Evolutionary conservation across 2,797 vertebrate species (phyloP).

Genomic region (Carcharodon carcharias): DNA sequence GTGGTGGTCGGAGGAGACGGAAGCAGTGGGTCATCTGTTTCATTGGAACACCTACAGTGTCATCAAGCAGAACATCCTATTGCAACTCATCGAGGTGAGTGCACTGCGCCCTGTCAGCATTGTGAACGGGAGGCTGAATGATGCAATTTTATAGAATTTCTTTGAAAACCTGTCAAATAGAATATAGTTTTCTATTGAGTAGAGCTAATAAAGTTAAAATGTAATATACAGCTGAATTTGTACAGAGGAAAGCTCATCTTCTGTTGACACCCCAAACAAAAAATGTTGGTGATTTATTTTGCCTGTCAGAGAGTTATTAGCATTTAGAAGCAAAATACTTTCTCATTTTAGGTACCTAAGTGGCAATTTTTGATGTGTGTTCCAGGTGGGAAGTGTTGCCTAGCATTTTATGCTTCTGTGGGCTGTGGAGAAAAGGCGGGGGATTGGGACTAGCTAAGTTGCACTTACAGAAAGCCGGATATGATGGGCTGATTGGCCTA

Average conservation of each 20-base stretch:
- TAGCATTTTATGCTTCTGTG: neutral
- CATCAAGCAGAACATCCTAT: constrained; percentile 76
- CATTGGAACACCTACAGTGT: constrained; percentile 65
- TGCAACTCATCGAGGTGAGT: constrained; percentile 77
- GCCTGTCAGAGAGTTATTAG: neutral
- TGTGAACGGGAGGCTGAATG: neutral
- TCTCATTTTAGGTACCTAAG: neutral
- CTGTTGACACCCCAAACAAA: constrained; percentile 35
- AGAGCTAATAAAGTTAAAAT: constrained; percentile 45
- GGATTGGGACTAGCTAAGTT: neutral
- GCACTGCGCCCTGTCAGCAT: constrained; percentile 44
- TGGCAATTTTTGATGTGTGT: neutral
- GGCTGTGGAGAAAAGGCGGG: neutral
- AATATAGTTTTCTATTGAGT: constrained; percentile 43
- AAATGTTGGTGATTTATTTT: constrained; percentile 35
- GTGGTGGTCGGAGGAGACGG: constrained; percentile 55
- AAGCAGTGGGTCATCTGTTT: constrained; percentile 56
- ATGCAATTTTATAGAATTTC: neutral
- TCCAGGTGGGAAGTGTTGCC: neutral
- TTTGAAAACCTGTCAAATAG: neutral
- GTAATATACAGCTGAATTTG: constrained; percentile 38
- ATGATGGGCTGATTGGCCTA: neutral
- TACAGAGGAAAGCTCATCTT: constrained; percentile 10
- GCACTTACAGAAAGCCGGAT: neutral
- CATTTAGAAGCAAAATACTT: neutral